Conservation (phyloP, 2,113 vertebrate genomes). For the cat (Felis catus) region F.catus_Fca126_mat1.0 CM031419.1:194445001-194445500, state of each 20-base stretch:
- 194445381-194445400: too few species aligned
- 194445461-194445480: not conserved
- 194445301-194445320: too few species aligned
- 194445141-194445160: slow-evolving; percentile 1
- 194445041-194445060: not conserved
- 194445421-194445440: slow-evolving; percentile 3
- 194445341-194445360: too few species aligned
- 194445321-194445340: too few species aligned
- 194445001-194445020: not conserved
- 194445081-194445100: not conserved
- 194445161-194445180: not conserved
- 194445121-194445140: slow-evolving; percentile 32
- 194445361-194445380: too few species aligned
- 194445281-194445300: too few species aligned
- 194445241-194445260: too few species aligned
- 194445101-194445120: not conserved
- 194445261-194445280: too few species aligned
- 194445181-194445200: not conserved
- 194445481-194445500: not conserved
- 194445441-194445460: not conserved
- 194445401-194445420: too few species aligned
- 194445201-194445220: slow-evolving; percentile 1
- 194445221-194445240: too few species aligned
- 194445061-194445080: not conserved
- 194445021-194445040: not conserved